Evolutionary conservation across 2,113 vertebrate species (phyloP), one percentile per base, ranked within the genome.

Genomic region (Cololabis saira): DNA sequence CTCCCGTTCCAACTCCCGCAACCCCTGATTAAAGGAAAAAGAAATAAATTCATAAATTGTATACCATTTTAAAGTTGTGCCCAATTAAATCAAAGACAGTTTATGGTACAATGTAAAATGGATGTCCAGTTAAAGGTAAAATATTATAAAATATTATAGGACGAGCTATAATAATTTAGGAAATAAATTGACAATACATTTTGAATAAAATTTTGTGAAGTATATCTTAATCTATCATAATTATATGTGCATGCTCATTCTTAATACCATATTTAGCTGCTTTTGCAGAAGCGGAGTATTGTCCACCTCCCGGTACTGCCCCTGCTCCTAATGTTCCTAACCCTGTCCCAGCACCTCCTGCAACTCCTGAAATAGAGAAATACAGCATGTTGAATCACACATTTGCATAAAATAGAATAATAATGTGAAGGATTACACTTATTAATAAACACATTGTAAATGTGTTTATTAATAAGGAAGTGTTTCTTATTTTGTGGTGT

Each of bases 261-360:
- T 12, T 10, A 14, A 3, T 59, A 81, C 84, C 80, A 3, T 49
- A 62, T 62, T 71, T 71, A 71, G 68, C 85, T 67, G 85, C 81
- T 84, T 89, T 89, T 68, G 80, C 72, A 8, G 81, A 74, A 37
- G 72, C 61, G 64, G 64, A 37, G 48, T 80, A 74, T 2, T 67
- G 75, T 55, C 76, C 84, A 53, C 43, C 80, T 59, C 71, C 80
- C 12, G 21, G 19, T 60, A 51, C 42, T 45, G 18, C 55, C 27
- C 65, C 66, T 2, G 22, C 24, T 42, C 71, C 67, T 41, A 48
- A 42, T 48, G 27, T 19, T 73, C 61, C 61, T 17, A 59, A n/a
- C 15, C 61, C 61, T 65, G 40, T 22, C 45, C 70, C 55, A 13
- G 0, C 61, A 22, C 59, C 67, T 48, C 73, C 81, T 12, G 50